A percentile compares a stretch with the other conserved stretches of the same genome.
Conservation (phyloP, 2,113 vertebrate genomes). For the Gyps fulvus region DNA sequence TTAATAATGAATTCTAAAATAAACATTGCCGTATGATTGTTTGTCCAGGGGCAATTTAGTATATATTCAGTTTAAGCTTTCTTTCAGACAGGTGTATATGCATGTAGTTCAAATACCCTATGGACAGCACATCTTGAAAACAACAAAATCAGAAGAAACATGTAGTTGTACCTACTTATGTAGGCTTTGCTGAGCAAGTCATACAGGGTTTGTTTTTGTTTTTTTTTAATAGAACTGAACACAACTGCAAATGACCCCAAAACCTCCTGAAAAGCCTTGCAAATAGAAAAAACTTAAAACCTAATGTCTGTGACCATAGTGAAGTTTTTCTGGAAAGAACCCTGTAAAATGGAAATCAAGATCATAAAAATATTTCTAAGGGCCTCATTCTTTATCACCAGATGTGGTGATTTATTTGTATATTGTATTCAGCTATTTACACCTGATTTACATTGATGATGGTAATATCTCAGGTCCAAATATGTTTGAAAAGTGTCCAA, state of each 20-base stretch:
- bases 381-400: neutral
- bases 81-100: neutral
- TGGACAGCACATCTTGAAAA: neutral
- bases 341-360: neutral
- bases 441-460: neutral
- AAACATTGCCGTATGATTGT: neutral
- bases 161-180: neutral
- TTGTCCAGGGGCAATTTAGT: neutral
- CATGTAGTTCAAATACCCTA: neutral
- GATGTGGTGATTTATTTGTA: neutral
- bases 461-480: neutral
- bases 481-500: neutral
- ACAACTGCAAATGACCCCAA: neutral
- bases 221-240: neutral
- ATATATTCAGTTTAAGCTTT: neutral
- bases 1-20: neutral
- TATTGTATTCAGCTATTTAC: neutral
- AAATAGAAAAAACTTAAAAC: neutral
- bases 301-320: neutral
- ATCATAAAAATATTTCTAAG: neutral
- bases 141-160: neutral
- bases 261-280: neutral
- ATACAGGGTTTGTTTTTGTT: accelerated
- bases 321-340: neutral
- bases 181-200: neutral